Evolutionary conservation across 2,797 vertebrate species (phyloP).

Genomic region (Perodicticus potto): DNA sequence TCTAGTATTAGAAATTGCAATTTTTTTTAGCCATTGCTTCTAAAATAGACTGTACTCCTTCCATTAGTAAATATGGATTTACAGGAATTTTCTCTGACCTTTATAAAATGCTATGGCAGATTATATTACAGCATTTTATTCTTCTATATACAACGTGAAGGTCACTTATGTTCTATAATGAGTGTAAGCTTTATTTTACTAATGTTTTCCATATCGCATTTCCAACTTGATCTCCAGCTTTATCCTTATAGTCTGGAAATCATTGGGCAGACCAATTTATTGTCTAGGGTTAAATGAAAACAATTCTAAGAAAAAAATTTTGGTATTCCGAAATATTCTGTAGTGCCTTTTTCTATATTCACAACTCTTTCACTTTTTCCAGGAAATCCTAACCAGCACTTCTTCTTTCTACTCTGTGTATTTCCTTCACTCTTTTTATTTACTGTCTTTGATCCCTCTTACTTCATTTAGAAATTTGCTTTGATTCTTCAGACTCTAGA

Average conservation of each 20-base stretch:
- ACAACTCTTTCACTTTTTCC: not conserved
- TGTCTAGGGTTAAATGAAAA: conserved; percentile 77
- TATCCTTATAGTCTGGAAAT: conserved; percentile 79
- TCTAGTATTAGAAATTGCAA: conserved; percentile 38
- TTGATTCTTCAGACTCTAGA: conserved; percentile 10
- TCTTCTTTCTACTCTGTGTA: not conserved
- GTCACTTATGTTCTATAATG: conserved; percentile 67
- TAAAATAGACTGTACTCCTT: conserved; percentile 9
- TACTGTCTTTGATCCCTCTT: conserved; percentile 23
- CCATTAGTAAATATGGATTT: conserved; percentile 68
- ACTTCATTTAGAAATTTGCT: not conserved
- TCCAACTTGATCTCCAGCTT: conserved; percentile 67
- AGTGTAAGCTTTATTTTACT: conserved; percentile 64
- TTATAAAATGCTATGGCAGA: conserved; percentile 56
- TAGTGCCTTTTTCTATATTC: not conserved
- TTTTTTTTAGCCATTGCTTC: conserved; percentile 59
- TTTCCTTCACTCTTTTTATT: not conserved
- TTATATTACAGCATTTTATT: conserved; percentile 73
- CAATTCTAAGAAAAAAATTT: conserved; percentile 68
- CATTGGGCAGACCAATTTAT: conserved; percentile 74
- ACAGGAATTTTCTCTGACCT: conserved; percentile 72
- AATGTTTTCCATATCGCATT: conserved; percentile 81
- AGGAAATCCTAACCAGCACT: not conserved
- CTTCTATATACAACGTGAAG: conserved; percentile 72
- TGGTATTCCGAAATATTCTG: not conserved